A percentile compares a stretch with the other conserved stretches of the same genome.
These are phyloP conservation scores for Onthophagus sagittarius DNA, from an alignment of 2,888 invertebrate species.

Conservation along the genomic window DNA sequence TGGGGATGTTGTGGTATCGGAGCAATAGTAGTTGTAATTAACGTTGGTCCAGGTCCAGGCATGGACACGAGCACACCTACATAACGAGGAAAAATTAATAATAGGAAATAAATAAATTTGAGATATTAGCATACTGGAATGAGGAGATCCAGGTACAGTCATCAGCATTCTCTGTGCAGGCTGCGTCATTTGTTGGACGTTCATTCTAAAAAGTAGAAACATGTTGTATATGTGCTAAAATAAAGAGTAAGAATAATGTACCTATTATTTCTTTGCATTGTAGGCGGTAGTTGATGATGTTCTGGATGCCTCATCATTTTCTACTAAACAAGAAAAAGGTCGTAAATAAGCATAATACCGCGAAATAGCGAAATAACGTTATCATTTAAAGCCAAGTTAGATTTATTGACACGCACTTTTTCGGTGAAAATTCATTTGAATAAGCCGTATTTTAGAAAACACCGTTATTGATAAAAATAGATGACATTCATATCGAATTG, in stretches of 20 bases:
- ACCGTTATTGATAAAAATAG: background rate
- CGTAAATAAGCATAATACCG: background rate
- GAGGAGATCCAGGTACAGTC: constrained; percentile 44
- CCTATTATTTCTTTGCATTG: constrained; percentile 60
- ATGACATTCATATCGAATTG: background rate
- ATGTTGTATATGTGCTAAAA: constrained; percentile 15
- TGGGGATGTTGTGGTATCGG: constrained; percentile 29
- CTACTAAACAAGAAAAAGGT: background rate
- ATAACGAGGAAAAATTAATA: constrained; percentile 10
- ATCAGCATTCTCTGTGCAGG: constrained; percentile 51
- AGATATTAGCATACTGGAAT: constrained; percentile 33
- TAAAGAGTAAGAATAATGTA: constrained; percentile 3
- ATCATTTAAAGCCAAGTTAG: no score
- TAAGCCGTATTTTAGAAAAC: no score
- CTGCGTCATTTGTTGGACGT: constrained; percentile 47
- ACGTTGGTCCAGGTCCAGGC: constrained; percentile 41
- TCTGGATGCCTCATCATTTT: constrained; percentile 51
- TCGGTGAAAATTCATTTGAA: no score
- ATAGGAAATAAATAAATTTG: background rate
- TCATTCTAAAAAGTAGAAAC: constrained; percentile 38
- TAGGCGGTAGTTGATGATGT: constrained; percentile 65
- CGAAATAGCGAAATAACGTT: no score
- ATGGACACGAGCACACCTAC: constrained; percentile 46
- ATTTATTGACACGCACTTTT: no score
- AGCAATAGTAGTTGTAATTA: constrained; percentile 44